These are phyloP conservation scores for Pseudorasbora parva DNA, from an alignment of 2,113 vertebrate species.

Conservation along the genomic window DNA sequence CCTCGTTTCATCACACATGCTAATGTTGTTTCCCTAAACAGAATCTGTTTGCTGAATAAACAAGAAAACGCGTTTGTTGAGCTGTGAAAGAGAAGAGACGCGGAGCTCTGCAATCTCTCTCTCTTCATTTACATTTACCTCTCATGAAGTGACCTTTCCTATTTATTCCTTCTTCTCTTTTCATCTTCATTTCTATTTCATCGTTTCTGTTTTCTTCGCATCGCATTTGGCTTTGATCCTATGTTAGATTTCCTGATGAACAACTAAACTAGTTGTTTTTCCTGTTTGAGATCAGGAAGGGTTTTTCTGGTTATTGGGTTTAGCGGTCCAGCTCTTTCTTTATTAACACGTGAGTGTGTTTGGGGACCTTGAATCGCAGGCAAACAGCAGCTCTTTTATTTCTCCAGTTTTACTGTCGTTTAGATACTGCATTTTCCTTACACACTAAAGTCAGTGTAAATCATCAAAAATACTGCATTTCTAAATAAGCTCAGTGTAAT, in stretches of 20 bases:
- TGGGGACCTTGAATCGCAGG: background rate
- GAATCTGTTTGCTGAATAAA: slow-evolving; percentile 9
- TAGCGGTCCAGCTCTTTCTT: slow-evolving; percentile 2
- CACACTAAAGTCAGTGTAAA: no score
- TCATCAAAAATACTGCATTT: no score
- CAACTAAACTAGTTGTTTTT: background rate
- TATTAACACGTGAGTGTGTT: slow-evolving; percentile 12
- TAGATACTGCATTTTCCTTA: no score
- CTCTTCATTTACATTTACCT: background rate
- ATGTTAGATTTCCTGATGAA: background rate
- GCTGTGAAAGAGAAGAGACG: background rate
- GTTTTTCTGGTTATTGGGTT: background rate
- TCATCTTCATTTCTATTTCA: background rate
- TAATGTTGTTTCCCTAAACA: slow-evolving; percentile 32
- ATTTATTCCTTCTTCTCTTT: background rate
- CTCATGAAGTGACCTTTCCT: background rate
- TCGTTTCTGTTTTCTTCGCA: background rate
- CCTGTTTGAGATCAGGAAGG: background rate
- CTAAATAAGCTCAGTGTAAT: no score
- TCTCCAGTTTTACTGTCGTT: background rate
- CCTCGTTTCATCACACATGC: slow-evolving; percentile 22
- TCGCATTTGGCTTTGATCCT: slow-evolving; percentile 19
- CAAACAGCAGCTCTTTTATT: background rate
- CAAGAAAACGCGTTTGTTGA: background rate
- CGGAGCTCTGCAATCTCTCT: background rate